Evolutionary conservation across 2,113 vertebrate species (phyloP), one percentile per base, ranked within the genome.

Genomic region (Spea bombifrons): DNA sequence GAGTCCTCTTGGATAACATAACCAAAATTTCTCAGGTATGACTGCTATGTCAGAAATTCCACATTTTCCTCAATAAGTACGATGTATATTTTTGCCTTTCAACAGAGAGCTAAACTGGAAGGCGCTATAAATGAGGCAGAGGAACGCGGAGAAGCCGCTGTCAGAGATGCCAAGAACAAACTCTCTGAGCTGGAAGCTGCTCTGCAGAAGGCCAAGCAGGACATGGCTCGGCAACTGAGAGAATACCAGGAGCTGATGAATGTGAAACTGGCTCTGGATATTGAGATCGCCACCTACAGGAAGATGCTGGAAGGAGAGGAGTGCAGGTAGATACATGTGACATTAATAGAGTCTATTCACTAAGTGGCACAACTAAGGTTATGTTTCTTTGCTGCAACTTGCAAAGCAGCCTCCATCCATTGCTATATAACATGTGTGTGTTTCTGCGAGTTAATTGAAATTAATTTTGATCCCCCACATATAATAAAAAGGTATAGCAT

Each of bases 261-360:
- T 45, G 77, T 84, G 59, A 84, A 84, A 53, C 46, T 84, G 52
- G 76, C 68, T 44, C 76, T 84, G 63, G 97, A 99, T 69, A 93
- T 99, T 45, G 97, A 99, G 90, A 99, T 99, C 8, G 95, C 97
- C 90, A 99, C 97, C 71, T 99, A 99, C 89, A 93, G 94, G 82
- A 98, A 97, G 82, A 92, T 99, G 47, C 87, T 99, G 88, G 97
- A 99, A 85, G 96, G 97, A 75, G 97, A 99, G 84, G 97, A 99
- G 81, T 90, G 86, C 92, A 91, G 94, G 94, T 95, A 57, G 8
- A 46, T 30, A 30, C 5, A 53, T 9, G 30, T 30, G 30, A 30
- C 30, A 30, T 30, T 30, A 30, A 30, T 30, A 30, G 30, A 30
- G 30, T 30, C 30, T 30, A 30, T 30, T 30, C 30, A 30, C 30